Percentiles rank a stretch among this genome's conserved stretches.
phyloP scores from a whole-genome alignment of 2,888 invertebrate species.

The Tridacna crocea region DNA sequence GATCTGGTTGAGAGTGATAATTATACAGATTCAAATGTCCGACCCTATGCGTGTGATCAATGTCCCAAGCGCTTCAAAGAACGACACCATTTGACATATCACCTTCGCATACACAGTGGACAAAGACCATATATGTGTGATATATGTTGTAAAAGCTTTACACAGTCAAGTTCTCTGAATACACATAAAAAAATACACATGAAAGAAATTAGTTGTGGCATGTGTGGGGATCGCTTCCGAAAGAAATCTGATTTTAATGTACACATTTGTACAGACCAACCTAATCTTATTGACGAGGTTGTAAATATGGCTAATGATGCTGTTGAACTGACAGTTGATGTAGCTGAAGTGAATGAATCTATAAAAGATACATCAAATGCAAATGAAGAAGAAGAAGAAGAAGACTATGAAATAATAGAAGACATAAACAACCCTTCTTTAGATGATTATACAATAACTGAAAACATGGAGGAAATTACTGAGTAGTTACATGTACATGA shows the following conservation, averaged over 20 bases:
- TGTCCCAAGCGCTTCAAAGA: conserved; percentile 57
- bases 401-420: background rate
- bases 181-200: conserved; percentile 53
- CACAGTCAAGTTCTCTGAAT: conserved; percentile 53
- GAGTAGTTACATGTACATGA: background rate
- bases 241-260: conserved; percentile 30
- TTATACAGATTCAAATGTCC: background rate
- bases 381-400: background rate
- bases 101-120: conserved; percentile 49
- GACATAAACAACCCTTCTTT: background rate
- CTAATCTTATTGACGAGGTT: background rate
- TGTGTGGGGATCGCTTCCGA: conserved; percentile 36
- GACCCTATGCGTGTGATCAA: conserved; percentile 44
- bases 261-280: conserved; percentile 34
- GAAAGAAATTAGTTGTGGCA: conserved; percentile 45
- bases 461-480: background rate
- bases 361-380: background rate
- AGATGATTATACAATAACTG: background rate
- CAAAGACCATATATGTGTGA: conserved; percentile 45
- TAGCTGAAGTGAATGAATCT: background rate
- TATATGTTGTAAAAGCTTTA: conserved; percentile 43
- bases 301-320: too few relatives aligned
- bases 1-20: too few relatives aligned
- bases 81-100: conserved; percentile 52
- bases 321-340: background rate